Percentiles rank a stretch among this genome's conserved stretches.
Conservation (phyloP, 2,113 vertebrate species). For the Ceyx margarethae region DNA sequence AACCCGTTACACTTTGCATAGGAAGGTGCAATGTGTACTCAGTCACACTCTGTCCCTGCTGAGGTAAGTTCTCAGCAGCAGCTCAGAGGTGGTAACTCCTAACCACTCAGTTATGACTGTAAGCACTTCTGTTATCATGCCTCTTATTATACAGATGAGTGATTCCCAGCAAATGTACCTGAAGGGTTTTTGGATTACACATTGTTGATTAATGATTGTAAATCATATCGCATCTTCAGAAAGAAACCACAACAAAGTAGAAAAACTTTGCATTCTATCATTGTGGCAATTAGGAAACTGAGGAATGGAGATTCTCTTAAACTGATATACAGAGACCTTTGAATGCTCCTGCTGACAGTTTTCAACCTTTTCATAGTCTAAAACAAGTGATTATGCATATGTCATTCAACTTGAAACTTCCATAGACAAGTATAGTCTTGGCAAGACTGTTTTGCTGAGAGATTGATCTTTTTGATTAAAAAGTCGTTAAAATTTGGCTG, state of each 20-base stretch:
- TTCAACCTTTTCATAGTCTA: neutral
- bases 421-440: neutral
- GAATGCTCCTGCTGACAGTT: slow-evolving; percentile 6
- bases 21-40: neutral
- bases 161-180: slow-evolving; percentile 15
- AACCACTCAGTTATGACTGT: neutral
- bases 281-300: neutral
- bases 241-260: slow-evolving; percentile 56
- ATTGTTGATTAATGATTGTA: slow-evolving; percentile 4
- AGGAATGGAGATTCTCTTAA: slow-evolving; percentile 2
- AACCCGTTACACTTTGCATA: neutral
- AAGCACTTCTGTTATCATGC: neutral
- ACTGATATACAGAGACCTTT: neutral
- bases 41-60: neutral
- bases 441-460: neutral
- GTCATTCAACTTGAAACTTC: neutral
- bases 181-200: slow-evolving; percentile 36
- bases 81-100: neutral
- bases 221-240: neutral
- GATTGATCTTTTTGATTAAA: slow-evolving; percentile 30
- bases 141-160: neutral
- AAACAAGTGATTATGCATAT: neutral
- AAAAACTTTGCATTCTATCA: slow-evolving; percentile 5
- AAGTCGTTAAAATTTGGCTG: slow-evolving; percentile 30
- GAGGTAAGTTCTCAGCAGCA: neutral